phyloP scores from a whole-genome alignment of 2,797 vertebrate genomes.

The Gallinago nigripennis region DNA sequence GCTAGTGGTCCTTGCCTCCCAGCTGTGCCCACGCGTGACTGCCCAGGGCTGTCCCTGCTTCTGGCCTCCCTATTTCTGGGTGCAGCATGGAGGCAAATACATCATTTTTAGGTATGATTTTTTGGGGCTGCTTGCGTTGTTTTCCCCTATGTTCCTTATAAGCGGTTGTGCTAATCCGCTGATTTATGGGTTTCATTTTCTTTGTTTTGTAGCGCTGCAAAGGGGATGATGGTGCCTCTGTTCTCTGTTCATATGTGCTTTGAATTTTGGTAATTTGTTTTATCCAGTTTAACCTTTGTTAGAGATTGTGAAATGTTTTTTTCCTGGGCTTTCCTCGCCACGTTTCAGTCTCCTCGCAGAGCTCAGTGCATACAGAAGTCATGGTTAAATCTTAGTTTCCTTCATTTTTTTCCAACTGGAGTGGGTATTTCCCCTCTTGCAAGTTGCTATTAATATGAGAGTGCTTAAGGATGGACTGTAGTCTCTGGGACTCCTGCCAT shows the following conservation, averaged over 20 bases:
- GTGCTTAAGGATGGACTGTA: neutral
- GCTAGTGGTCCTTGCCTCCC: neutral
- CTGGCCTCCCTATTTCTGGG: neutral
- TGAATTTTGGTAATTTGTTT: neutral
- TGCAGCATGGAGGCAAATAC: neutral
- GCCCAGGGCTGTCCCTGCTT: neutral
- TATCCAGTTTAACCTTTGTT: neutral
- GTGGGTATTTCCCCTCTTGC: neutral
- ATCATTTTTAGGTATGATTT: neutral
- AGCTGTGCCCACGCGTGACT: accelerated
- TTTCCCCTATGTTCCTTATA: neutral
- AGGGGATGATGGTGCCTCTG: neutral
- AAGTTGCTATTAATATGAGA: neutral
- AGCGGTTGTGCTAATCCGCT: neutral
- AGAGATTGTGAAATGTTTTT: neutral
- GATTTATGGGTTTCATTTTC: neutral
- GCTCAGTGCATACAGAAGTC: neutral
- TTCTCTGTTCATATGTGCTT: neutral
- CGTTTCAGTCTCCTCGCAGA: neutral
- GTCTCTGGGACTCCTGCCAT: neutral
- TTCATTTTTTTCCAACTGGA: neutral
- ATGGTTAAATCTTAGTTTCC: neutral
- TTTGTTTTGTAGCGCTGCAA: neutral
- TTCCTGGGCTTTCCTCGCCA: neutral
- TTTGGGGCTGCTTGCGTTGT: neutral